Percentiles rank a stretch among this genome's conserved stretches.
Conservation (phyloP, 2,888 invertebrate genomes). For the Harpalus rufipes region DNA sequence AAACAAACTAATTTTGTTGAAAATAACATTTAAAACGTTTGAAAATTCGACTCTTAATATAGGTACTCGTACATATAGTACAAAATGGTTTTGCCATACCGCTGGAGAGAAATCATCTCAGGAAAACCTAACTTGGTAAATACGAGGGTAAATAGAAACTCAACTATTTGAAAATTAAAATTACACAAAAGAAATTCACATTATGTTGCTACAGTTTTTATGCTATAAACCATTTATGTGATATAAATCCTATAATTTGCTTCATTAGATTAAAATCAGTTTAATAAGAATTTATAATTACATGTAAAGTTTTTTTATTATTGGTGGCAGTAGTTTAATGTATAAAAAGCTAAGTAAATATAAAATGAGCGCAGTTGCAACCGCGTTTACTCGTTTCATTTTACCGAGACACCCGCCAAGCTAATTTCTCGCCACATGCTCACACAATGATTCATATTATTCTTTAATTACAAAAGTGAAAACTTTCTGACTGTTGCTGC, state of each 20-base stretch:
- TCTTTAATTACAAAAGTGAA: conserved; percentile 60
- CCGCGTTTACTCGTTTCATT: not conserved
- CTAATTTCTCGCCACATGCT: conserved; percentile 10
- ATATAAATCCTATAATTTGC: not conserved
- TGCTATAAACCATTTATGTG: not conserved
- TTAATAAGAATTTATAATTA: not conserved
- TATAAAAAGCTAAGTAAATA: not conserved
- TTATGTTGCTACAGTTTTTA: not conserved
- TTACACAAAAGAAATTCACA: too few relatives aligned
- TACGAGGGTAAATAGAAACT: too few relatives aligned
- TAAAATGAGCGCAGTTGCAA: not conserved
- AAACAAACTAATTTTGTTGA: too few relatives aligned
- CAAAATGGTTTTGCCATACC: too few relatives aligned
- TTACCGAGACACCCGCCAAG: conserved; percentile 1
- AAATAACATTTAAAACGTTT: too few relatives aligned
- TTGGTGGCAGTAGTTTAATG: not conserved
- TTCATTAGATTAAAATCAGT: not conserved
- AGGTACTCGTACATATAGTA: too few relatives aligned
- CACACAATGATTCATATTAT: conserved; percentile 43
- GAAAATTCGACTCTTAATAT: too few relatives aligned
- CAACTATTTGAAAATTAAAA: too few relatives aligned
- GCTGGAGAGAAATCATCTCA: too few relatives aligned
- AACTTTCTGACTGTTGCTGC: conserved; percentile 8
- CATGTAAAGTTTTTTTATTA: not conserved
- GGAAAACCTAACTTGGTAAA: too few relatives aligned